These are phyloP conservation scores for Sturnira hondurensis DNA, from an alignment of 2,113 vertebrate species.

Conservation along the genomic window DNA sequence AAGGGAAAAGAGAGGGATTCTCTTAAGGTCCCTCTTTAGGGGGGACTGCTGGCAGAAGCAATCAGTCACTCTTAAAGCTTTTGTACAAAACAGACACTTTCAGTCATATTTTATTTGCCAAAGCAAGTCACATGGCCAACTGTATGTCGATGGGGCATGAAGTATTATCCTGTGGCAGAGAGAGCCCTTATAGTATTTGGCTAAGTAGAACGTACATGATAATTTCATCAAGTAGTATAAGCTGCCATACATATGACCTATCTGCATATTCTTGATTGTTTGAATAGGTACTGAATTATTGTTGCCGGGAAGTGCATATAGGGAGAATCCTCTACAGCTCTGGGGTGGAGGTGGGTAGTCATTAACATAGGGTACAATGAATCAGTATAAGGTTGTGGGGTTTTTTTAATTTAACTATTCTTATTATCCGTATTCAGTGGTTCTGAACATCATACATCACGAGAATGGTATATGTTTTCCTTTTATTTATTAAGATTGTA, in stretches of 20 bases:
- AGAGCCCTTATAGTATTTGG: neutral
- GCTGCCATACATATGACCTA: neutral
- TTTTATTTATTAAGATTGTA: neutral
- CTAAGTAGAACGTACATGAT: neutral
- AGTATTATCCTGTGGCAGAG: neutral
- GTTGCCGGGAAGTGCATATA: neutral
- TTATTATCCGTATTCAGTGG: neutral
- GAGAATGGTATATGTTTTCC: neutral
- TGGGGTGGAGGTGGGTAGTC: neutral
- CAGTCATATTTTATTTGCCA: neutral
- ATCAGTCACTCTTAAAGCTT: neutral
- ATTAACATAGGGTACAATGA: neutral
- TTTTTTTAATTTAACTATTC: neutral
- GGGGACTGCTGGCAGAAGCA: neutral
- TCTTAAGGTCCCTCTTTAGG: no score
- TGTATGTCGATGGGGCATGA: neutral
- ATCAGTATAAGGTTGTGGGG: neutral
- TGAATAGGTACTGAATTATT: neutral
- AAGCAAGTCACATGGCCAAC: neutral
- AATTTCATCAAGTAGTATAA: neutral
- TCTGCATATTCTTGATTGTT: conserved; percentile 10
- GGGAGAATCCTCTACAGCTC: neutral
- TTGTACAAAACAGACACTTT: neutral
- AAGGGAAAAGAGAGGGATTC: neutral
- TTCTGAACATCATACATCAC: neutral